Evolutionary conservation across 2,113 vertebrate species (phyloP).

Genomic region (Triplophysa tibetana): DNA sequence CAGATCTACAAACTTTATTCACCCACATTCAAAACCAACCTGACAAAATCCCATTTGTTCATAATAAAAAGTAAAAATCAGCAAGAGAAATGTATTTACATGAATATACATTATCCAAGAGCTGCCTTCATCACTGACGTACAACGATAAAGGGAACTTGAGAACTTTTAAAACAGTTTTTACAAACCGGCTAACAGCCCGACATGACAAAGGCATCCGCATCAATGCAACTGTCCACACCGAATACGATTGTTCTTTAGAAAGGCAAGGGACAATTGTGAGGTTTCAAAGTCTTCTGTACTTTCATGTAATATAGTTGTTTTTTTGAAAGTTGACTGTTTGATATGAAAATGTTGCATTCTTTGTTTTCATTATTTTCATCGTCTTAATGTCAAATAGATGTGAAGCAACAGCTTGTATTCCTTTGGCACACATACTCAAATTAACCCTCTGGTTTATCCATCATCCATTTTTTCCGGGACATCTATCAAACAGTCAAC

Average conservation of each 20-base stretch:
- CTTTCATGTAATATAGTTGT: not conserved
- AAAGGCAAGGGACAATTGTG: not conserved
- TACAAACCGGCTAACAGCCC: not conserved
- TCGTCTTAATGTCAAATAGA: not conserved
- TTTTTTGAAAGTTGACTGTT: not conserved
- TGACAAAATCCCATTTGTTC: slow-evolving; percentile 65
- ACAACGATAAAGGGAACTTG: slow-evolving; percentile 58
- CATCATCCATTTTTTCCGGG: slow-evolving; percentile 4
- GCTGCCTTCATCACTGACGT: slow-evolving; percentile 31
- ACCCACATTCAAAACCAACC: slow-evolving; percentile 56
- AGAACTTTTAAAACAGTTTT: slow-evolving; percentile 49
- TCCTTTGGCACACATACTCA: slow-evolving; percentile 49
- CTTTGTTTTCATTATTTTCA: not conserved
- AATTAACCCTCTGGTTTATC: not conserved
- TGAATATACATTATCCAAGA: slow-evolving; percentile 51
- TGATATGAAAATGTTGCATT: not conserved
- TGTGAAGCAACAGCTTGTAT: not conserved
- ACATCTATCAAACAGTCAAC: slow-evolving; percentile 7
- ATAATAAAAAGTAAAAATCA: slow-evolving; percentile 50
- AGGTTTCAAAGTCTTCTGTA: not conserved
- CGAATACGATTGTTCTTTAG: slow-evolving; percentile 37
- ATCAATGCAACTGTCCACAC: slow-evolving; percentile 1
- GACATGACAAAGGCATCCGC: slow-evolving; percentile 1
- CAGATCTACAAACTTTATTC: slow-evolving; percentile 58
- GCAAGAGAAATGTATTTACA: slow-evolving; percentile 58